Percentiles rank a stretch among this genome's conserved stretches.
These are phyloP conservation scores for Wiebesia pumilae DNA, from an alignment of 1,140 invertebrate genomes.

Conservation along the genomic window DNA sequence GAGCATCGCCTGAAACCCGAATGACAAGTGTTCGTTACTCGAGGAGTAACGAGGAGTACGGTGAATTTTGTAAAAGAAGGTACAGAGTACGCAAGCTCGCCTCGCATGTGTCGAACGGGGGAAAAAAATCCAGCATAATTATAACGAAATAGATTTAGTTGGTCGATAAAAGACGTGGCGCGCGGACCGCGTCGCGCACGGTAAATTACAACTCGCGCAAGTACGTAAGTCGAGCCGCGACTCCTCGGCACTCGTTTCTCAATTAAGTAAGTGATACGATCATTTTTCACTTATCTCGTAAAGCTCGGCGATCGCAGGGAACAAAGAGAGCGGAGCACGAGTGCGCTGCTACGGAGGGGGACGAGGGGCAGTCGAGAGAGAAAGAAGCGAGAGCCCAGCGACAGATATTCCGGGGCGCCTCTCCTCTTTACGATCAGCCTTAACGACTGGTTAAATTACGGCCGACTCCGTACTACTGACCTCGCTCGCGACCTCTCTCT, in stretches of 20 bases:
- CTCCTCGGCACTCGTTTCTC: conserved; percentile 25
- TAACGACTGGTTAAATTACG: conserved; percentile 51
- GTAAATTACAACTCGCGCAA: conserved; percentile 44
- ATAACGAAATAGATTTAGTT: conserved; percentile 45
- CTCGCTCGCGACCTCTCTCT: conserved; percentile 37
- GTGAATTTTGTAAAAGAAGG: not conserved
- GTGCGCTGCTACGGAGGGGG: not conserved
- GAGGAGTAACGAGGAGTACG: not conserved
- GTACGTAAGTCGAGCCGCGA: conserved; percentile 28
- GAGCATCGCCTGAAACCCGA: not conserved
- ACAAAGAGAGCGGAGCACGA: not conserved
- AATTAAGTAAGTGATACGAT: conserved; percentile 52
- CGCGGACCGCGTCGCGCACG: not conserved
- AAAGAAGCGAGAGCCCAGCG: not conserved
- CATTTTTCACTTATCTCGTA: conserved; percentile 54
- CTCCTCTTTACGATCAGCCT: conserved; percentile 44
- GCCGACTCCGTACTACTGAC: conserved; percentile 47
- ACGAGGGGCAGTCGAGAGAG: not conserved
- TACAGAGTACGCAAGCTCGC: not conserved
- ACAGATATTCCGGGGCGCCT: conserved; percentile 46
- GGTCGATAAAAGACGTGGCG: conserved; percentile 28
- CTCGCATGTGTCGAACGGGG: not conserved
- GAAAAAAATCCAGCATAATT: not conserved
- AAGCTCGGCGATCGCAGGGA: conserved; percentile 3
- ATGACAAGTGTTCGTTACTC: not conserved